Evolutionary conservation across 2,113 vertebrate species (phyloP).

Genomic region (Podarcis muralis): DNA sequence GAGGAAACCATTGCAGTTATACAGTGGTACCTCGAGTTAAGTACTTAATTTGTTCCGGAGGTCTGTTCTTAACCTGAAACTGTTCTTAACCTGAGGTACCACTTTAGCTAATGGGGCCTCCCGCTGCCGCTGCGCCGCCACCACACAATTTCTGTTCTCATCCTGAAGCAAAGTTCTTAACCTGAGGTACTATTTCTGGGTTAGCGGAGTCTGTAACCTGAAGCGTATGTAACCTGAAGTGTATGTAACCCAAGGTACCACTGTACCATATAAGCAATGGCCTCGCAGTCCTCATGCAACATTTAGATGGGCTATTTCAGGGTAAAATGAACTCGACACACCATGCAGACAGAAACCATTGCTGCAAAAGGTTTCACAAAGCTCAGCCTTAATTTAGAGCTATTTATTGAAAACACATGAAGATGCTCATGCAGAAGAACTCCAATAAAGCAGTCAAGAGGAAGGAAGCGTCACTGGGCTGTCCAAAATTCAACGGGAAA

Average conservation of each 20-base stretch:
- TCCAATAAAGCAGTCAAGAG: constrained; percentile 36
- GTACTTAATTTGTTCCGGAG: too few relatives aligned
- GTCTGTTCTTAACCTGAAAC: too few relatives aligned
- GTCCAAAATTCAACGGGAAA: constrained; percentile 31
- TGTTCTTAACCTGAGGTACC: too few relatives aligned
- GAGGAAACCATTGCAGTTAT: background rate
- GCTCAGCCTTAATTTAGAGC: constrained; percentile 44
- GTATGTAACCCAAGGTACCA: too few relatives aligned
- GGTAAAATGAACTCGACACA: constrained; percentile 48
- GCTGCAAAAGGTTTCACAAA: constrained; percentile 53
- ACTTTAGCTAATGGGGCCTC: too few relatives aligned
- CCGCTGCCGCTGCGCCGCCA: too few relatives aligned
- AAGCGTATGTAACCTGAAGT: too few relatives aligned
- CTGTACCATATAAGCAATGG: background rate
- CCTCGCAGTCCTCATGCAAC: constrained; percentile 10
- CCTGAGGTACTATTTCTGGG: too few relatives aligned
- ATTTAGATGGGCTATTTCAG: constrained; percentile 45
- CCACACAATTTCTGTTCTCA: too few relatives aligned
- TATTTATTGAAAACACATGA: constrained; percentile 71
- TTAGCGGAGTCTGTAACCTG: too few relatives aligned
- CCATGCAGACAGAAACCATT: constrained; percentile 56
- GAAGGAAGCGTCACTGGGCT: constrained; percentile 35
- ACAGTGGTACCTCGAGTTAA: too few relatives aligned
- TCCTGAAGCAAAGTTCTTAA: too few relatives aligned
- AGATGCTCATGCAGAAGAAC: constrained; percentile 51